Evolutionary conservation across 1,140 invertebrate species (phyloP), one percentile per base, ranked within the genome.

Genomic region (Nomia melanderi): DNA sequence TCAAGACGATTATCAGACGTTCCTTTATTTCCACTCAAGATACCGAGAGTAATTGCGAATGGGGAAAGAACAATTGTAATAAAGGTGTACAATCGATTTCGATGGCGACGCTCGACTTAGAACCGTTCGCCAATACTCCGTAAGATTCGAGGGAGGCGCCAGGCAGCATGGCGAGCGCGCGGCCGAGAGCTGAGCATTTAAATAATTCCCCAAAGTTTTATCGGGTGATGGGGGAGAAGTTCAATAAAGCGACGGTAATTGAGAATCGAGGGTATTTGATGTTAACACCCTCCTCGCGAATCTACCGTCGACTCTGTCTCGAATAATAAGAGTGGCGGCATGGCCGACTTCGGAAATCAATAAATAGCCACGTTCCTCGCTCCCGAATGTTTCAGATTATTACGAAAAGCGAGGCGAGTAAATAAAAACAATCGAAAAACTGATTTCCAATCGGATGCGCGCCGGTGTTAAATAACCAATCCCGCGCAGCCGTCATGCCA

Each of bases 401-500:
- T 47, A 50, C 27, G 25, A 9, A 17, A 44, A 63, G 23, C 31
- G 50, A 44, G 47, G 25, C 20, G 56, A 73, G 65, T 72, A 60
- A 65, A 81, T 82, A 81, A 78, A n/a, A 77, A 82, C 72, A 77
- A 82, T 81, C 44, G 39, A 62, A 71, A 81, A 82, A 77, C 29
- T 56, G 66, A 41, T 54, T 71, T 66, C 60, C 31, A 66, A 41
- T 47, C 36, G 72, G 14, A 64, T 17, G 39, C 33, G 1, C 7
- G 9, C 39, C 8, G 4, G 27, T 14, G 12, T 39, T n/a, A 29
- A n/a, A n/a, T n/a, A n/a, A 33, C 39, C 36, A 23, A 67, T 39
- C 41, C 53, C 27, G 7, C 14, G 7, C 33, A 39, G 25, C 33
- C 39, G n/a, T 59, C 53, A n/a, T 14, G 7, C 62, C 12, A 2